Conservation (phyloP, 92 coral and sea anemone genomes). For the Heliopora coerulea region DNA sequence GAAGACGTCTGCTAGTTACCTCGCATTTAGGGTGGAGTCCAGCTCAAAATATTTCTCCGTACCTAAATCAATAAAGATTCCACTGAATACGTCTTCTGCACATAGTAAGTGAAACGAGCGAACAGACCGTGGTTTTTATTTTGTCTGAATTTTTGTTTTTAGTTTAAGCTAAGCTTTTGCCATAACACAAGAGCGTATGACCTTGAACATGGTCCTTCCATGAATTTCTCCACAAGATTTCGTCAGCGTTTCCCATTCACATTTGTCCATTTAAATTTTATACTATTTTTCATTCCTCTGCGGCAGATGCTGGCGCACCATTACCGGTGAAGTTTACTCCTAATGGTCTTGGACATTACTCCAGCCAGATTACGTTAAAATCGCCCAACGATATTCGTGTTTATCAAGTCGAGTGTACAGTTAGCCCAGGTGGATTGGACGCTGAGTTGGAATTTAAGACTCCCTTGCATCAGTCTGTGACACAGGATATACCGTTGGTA, state of each 20-base stretch:
- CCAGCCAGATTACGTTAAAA: conserved; percentile 72
- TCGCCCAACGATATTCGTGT: conserved; percentile 94
- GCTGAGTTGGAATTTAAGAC: conserved; percentile 84
- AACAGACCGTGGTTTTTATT: no score
- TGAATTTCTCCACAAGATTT: no score
- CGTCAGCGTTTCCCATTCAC: no score
- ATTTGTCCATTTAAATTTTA: no score
- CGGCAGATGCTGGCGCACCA: conserved; percentile 48
- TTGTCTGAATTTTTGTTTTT: no score
- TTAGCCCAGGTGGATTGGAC: conserved; percentile 85
- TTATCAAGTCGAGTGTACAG: conserved; percentile 95
- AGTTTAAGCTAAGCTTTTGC: no score
- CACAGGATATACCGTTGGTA: conserved; percentile 98
- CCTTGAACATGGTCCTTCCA: no score
- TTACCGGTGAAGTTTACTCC: conserved; percentile 83
- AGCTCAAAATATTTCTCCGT: conserved; percentile 83
- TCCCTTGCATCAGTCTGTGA: conserved; percentile 94
- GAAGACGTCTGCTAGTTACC: conserved; percentile 52
- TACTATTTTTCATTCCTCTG: no score
- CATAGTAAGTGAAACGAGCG: conserved; percentile 45
- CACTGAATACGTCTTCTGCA: conserved; percentile 29
- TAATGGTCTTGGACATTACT: conserved; percentile 93
- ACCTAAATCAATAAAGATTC: conserved; percentile 68
- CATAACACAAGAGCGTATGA: no score
- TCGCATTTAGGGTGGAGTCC: conserved; percentile 73